phyloP scores from a whole-genome alignment of 2,797 vertebrate species.

The Lacerta viridis region DNA sequence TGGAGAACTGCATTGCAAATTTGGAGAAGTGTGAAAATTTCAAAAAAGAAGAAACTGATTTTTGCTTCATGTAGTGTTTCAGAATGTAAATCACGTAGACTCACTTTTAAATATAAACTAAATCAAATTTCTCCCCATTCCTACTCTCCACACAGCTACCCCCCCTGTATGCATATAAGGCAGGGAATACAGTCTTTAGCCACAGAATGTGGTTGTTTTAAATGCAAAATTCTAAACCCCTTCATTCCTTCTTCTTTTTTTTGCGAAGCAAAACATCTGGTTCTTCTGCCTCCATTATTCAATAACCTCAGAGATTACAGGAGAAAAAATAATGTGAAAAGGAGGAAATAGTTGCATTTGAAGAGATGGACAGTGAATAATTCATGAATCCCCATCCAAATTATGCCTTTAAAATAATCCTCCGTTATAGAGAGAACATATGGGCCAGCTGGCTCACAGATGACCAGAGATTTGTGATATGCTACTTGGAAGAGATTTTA shows the following conservation, averaged over 20 bases:
- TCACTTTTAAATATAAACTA: too few relatives aligned
- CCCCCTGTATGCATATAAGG: not conserved
- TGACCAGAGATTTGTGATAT: conserved; percentile 66
- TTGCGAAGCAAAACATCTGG: conserved; percentile 31
- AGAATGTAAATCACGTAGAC: too few relatives aligned
- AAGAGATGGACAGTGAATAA: conserved; percentile 54
- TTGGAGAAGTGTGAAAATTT: too few relatives aligned
- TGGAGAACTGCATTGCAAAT: too few relatives aligned
- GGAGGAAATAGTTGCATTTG: conserved; percentile 56
- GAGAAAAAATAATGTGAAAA: conserved; percentile 44
- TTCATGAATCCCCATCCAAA: conserved; percentile 50
- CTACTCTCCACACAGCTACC: not conserved
- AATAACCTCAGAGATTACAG: conserved; percentile 68
- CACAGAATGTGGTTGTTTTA: not conserved
- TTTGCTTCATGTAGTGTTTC: too few relatives aligned
- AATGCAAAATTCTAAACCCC: conserved; percentile 10
- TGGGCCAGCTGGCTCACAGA: conserved; percentile 64
- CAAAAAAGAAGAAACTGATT: too few relatives aligned
- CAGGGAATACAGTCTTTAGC: not conserved
- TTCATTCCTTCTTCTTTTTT: not conserved
- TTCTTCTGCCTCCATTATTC: conserved; percentile 54
- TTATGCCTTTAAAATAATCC: conserved; percentile 46
- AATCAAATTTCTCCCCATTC: too few relatives aligned
- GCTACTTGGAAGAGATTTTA: conserved; percentile 65
- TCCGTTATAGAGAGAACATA: conserved; percentile 23